Evolutionary conservation across 1,140 invertebrate genomes (phyloP).

Genomic region (Pararge aegeria): DNA sequence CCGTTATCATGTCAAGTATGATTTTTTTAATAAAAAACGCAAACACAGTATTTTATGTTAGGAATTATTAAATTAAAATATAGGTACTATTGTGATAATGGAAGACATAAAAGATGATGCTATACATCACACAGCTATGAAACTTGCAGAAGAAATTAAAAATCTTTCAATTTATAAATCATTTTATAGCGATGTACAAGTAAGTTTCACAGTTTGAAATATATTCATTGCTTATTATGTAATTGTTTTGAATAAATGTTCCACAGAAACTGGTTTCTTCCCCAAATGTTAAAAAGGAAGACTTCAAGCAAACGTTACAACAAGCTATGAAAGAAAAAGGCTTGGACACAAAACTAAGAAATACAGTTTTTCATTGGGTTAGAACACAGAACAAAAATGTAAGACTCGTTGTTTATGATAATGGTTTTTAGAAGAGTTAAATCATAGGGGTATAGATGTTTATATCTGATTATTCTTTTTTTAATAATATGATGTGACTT

Average conservation of each 20-base stretch:
- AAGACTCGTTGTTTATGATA: constrained; percentile 29
- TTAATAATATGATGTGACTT: no score
- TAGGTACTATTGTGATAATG: constrained; percentile 50
- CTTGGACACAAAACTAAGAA: constrained; percentile 89
- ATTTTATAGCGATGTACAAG: constrained; percentile 81
- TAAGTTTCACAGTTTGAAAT: constrained; percentile 30
- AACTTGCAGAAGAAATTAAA: constrained; percentile 81
- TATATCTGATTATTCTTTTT: no score
- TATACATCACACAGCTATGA: constrained; percentile 80
- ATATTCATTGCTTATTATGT: constrained; percentile 5
- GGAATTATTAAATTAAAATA: constrained; percentile 26
- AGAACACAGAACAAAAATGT: constrained; percentile 81
- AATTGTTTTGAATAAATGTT: constrained; percentile 8
- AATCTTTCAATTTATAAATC: constrained; percentile 80
- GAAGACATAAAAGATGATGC: constrained; percentile 79
- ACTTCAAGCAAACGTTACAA: constrained; percentile 88
- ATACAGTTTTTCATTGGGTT: constrained; percentile 91
- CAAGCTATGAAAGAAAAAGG: constrained; percentile 87
- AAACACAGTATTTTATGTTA: constrained; percentile 35
- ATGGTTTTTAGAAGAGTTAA: no score
- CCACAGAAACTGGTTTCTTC: constrained; percentile 87
- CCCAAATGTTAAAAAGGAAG: constrained; percentile 84
- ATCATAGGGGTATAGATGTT: no score
- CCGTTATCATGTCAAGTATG: constrained; percentile 40
- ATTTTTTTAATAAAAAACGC: constrained; percentile 44